phyloP scores from a whole-genome alignment of 2,113 vertebrate genomes.

The Megatriorchis doriae region DNA sequence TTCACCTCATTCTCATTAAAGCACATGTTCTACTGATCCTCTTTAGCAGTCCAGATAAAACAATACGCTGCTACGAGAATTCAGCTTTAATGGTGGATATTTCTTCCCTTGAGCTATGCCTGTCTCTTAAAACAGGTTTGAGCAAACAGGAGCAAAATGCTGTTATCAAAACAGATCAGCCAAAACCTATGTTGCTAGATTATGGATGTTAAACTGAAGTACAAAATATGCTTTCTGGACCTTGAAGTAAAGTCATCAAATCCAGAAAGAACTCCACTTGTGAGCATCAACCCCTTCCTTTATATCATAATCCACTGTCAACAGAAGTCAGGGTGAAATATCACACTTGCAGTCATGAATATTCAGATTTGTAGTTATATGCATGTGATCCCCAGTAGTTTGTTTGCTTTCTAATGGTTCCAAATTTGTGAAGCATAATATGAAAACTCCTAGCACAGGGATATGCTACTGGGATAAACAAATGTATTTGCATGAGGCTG shows the following conservation, averaged over 20 bases:
- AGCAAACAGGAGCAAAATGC: not conserved
- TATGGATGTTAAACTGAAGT: not conserved
- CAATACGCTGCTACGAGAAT: not conserved
- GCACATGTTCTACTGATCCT: not conserved
- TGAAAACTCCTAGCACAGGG: not conserved
- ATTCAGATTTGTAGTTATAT: not conserved
- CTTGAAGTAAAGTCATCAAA: not conserved
- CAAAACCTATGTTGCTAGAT: not conserved
- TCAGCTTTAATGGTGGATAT: not conserved
- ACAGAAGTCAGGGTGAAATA: not conserved
- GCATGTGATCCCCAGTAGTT: not conserved
- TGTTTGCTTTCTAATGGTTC: not conserved
- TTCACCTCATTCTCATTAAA: not conserved
- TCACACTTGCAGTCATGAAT: not conserved
- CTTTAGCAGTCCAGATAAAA: not conserved
- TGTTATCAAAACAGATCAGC: not conserved
- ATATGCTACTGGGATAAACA: conserved; percentile 1
- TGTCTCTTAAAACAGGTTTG: not conserved
- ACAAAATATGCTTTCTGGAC: not conserved
- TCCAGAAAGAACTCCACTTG: not conserved
- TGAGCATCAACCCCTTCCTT: not conserved
- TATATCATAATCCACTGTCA: not conserved
- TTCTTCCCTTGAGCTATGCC: not conserved
- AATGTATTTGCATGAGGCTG: not conserved
- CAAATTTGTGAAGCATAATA: not conserved